Percentiles rank a stretch among this genome's conserved stretches.
Evolutionary conservation across 2,888 invertebrate genomes (phyloP).

Genomic region (Zeuzera pyrina): DNA sequence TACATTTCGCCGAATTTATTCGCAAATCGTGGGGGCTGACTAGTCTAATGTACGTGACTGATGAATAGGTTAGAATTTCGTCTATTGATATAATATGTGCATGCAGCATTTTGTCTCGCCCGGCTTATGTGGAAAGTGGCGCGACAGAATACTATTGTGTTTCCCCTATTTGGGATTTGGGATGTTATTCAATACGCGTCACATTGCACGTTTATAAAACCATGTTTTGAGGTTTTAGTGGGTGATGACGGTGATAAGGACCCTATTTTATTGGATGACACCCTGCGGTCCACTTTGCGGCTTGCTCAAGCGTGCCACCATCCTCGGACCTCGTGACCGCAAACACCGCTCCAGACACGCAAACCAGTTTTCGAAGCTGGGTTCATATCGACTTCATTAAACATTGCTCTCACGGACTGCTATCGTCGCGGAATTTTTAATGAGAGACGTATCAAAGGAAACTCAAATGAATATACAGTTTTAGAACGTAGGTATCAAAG

Average conservation of each 20-base stretch:
- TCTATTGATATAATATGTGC: slow-evolving; percentile 23
- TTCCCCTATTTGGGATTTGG: slow-evolving; percentile 33
- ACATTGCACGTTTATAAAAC: slow-evolving; percentile 21
- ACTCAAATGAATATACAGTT: slow-evolving; percentile 11
- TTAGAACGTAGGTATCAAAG: too few relatives aligned
- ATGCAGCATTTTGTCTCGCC: slow-evolving; percentile 26
- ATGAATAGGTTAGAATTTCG: slow-evolving; percentile 33
- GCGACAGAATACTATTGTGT: slow-evolving; percentile 42
- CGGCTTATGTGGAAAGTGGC: slow-evolving; percentile 37
- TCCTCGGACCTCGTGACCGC: slow-evolving; percentile 47
- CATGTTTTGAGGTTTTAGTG: slow-evolving; percentile 36
- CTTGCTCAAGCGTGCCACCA: slow-evolving; percentile 42
- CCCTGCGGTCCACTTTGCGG: slow-evolving; percentile 51
- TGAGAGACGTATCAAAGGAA: slow-evolving; percentile 20
- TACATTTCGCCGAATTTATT: slow-evolving; percentile 16
- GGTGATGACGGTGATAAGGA: slow-evolving; percentile 20
- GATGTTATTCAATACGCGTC: slow-evolving; percentile 39
- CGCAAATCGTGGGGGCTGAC: slow-evolving; percentile 21
- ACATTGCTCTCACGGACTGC: slow-evolving; percentile 26
- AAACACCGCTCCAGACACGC: slow-evolving; percentile 41
- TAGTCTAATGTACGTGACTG: slow-evolving; percentile 45
- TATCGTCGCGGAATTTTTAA: slow-evolving; percentile 23
- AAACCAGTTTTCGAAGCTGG: slow-evolving; percentile 47
- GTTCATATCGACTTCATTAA: slow-evolving; percentile 20
- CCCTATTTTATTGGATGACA: slow-evolving; percentile 21